Base-by-base conservation (phyloP, 2,797 vertebrate species). In the Amphiprion clarkii region DNA sequence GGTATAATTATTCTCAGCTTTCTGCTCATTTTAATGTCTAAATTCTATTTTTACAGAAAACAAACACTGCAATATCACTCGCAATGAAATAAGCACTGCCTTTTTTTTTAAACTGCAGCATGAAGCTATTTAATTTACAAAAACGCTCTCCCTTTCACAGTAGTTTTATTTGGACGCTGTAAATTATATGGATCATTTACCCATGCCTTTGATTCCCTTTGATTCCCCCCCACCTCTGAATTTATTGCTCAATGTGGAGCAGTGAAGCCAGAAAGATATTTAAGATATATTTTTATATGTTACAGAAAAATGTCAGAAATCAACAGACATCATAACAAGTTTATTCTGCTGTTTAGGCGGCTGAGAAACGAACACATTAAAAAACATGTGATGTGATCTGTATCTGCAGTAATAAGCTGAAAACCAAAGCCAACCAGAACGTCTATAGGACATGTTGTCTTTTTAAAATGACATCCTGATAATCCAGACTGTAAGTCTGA, bases 21-120 rank as follows among this genome's bases (percentile, higher is more conserved):
- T 69, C 51, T 31, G 42, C 23, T 33, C 44, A 31, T 71, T 71
- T 61, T 51, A 65, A 68, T 44, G 71, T 68, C 51, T 17, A 3
- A 64, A 23, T 53, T 63, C 12, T 14, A n/a, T 4, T 46, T 78
- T 71, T 39, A 69, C 23, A 59, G 42, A 16, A 29, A 64, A 67
- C n/a, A 39, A 71, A 52, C 64, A 53, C 64, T 9, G 33, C 19
- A 49, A 1, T n/a, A 46, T 46, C 29, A 42, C 48, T n/a, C 48
- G 10, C 48, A 49, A 36, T 36, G 33, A 36, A 36, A 36, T 7
- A 36, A 1, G 2, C 33, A 7, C 33, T 10, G 33, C 8, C 33
- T 36, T 42, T 58, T 44, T 13, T 23, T 23, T 23, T 23, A 1
- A 23, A 27, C 3, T 39, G 17, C 56, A 39, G 49, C n/a, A 17